Evolutionary conservation across 2,888 invertebrate species (phyloP).

Genomic region (Apamea anceps): DNA sequence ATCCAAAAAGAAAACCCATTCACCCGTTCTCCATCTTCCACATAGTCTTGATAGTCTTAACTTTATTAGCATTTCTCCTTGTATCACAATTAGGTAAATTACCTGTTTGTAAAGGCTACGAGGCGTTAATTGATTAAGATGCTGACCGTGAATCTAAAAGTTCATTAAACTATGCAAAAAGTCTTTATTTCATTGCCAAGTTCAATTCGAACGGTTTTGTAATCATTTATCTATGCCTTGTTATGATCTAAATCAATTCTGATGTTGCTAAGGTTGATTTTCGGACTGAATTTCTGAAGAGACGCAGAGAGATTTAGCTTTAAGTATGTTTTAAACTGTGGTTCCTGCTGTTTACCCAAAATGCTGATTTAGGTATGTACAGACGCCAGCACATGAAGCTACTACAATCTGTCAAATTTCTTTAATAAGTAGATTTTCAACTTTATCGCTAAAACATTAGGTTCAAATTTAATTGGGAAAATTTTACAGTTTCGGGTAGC

Average conservation of each 20-base stretch:
- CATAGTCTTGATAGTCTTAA: not conserved
- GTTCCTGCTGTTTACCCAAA: not conserved
- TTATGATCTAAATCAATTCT: not conserved
- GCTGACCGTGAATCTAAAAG: conserved; percentile 4
- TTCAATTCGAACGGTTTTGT: conserved; percentile 5
- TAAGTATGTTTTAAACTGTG: not conserved
- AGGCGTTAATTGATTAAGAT: not conserved
- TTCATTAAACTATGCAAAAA: conserved; percentile 39
- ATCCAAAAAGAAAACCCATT: too few relatives aligned
- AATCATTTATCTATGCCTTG: conserved; percentile 6
- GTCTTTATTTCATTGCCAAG: conserved; percentile 30
- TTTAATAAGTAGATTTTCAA: too few relatives aligned
- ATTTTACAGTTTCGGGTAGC: too few relatives aligned
- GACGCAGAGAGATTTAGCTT: not conserved
- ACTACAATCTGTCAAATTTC: too few relatives aligned
- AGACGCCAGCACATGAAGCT: too few relatives aligned
- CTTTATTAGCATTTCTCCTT: not conserved
- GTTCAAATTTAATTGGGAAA: too few relatives aligned
- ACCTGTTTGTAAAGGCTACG: not conserved
- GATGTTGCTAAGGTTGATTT: not conserved
- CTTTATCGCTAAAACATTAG: too few relatives aligned
- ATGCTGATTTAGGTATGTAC: not conserved
- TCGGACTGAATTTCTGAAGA: not conserved
- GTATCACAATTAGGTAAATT: not conserved
- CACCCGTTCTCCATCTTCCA: not conserved